A percentile compares a stretch with the other conserved stretches of the same genome.
phyloP scores from a whole-genome alignment of 2,888 invertebrate genomes.

The Thalpophila matura region DNA sequence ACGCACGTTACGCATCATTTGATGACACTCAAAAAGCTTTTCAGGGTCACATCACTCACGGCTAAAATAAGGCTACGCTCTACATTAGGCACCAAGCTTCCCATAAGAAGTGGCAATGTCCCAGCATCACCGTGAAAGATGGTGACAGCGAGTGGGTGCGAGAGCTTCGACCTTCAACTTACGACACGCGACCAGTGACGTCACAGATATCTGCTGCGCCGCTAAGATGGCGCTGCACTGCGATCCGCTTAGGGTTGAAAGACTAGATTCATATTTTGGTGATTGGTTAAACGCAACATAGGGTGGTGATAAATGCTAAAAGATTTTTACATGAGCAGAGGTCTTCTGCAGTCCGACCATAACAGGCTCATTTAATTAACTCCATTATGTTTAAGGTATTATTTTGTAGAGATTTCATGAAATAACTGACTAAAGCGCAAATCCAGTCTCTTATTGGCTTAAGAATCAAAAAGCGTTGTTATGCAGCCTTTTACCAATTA shows the following conservation, averaged over 20 bases:
- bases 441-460: no score
- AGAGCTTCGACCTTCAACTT: conserved; percentile 57
- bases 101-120: neutral
- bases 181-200: conserved; percentile 36
- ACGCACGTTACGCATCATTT: no score
- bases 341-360: no score
- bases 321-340: neutral
- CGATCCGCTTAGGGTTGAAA: neutral
- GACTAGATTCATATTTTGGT: neutral
- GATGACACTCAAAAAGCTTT: no score
- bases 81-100: neutral
- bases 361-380: no score
- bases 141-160: conserved; percentile 15
- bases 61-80: neutral
- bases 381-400: no score
- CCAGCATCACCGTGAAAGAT: neutral
- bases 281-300: neutral
- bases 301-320: neutral
- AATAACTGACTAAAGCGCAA: no score
- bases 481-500: no score
- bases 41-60: neutral
- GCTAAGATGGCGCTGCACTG: conserved; percentile 44
- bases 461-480: no score
- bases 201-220: conserved; percentile 15
- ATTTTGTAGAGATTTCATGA: no score